These are phyloP conservation scores for Stictocephala bisonia DNA, from an alignment of 2,888 invertebrate genomes.

Conservation along the genomic window DNA sequence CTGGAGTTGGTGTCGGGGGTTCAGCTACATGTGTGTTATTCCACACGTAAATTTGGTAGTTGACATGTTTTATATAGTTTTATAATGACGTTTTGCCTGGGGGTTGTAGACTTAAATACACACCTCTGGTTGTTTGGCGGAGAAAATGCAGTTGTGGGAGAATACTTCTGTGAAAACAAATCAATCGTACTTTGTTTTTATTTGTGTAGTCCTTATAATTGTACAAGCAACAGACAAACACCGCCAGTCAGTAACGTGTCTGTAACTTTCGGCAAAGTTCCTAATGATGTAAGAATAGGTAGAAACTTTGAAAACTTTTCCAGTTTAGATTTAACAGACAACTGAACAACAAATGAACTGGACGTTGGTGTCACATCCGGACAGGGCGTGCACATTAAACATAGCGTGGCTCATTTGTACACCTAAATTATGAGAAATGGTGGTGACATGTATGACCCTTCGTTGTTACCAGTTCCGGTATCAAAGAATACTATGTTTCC, in stretches of 20 bases:
- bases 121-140: background rate
- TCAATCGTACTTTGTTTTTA: background rate
- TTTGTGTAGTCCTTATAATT: background rate
- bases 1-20: background rate
- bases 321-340: too few relatives aligned
- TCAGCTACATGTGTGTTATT: slow-evolving; percentile 4
- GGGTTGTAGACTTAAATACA: background rate
- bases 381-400: background rate
- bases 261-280: background rate
- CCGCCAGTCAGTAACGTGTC: background rate
- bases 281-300: background rate
- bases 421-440: background rate
- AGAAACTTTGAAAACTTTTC: background rate
- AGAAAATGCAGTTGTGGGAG: background rate
- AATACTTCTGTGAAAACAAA: too few relatives aligned
- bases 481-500: too few relatives aligned
- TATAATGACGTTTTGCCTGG: too few relatives aligned
- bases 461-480: background rate
- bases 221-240: background rate
- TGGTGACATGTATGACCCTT: background rate
- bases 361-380: background rate
- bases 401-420: too few relatives aligned
- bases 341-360: background rate
- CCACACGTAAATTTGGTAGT: background rate
- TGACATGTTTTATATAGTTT: too few relatives aligned